Evolutionary conservation across 2,797 vertebrate species (phyloP).

Genomic region (Mus spretus): DNA sequence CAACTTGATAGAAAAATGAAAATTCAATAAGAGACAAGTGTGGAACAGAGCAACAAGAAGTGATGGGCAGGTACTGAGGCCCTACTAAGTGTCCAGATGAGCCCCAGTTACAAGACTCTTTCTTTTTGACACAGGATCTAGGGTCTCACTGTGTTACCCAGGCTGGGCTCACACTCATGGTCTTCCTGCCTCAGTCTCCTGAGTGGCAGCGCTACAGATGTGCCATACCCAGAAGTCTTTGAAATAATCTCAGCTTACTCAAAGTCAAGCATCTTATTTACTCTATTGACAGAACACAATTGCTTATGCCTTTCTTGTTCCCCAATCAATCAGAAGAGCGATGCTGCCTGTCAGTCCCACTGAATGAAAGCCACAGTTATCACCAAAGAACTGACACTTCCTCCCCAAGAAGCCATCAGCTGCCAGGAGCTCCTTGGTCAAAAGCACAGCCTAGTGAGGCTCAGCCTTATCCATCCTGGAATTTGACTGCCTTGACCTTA

Average conservation of each 20-base stretch:
- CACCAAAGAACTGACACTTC: neutral
- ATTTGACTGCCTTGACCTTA: neutral
- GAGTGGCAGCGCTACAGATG: neutral
- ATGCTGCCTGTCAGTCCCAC: neutral
- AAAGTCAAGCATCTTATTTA: neutral
- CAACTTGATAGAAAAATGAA: neutral
- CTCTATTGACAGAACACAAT: neutral
- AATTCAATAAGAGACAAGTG: neutral
- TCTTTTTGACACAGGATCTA: neutral
- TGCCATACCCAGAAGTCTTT: neutral
- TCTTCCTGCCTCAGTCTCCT: neutral
- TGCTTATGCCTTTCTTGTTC: neutral
- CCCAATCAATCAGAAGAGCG: conserved; percentile 9
- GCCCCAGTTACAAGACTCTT: neutral
- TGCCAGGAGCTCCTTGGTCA: neutral
- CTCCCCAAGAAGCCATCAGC: neutral
- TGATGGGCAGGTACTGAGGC: neutral
- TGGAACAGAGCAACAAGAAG: neutral
- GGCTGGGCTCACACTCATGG: neutral
- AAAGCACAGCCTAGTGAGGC: neutral
- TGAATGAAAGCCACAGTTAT: neutral
- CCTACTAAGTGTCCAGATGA: neutral
- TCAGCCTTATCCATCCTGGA: neutral
- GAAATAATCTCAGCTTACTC: neutral
- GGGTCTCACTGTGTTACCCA: neutral